A percentile compares a stretch with the other conserved stretches of the same genome.
Conservation (phyloP, 2,113 vertebrate species). For the Corythoichthys haematopterus region DNA sequence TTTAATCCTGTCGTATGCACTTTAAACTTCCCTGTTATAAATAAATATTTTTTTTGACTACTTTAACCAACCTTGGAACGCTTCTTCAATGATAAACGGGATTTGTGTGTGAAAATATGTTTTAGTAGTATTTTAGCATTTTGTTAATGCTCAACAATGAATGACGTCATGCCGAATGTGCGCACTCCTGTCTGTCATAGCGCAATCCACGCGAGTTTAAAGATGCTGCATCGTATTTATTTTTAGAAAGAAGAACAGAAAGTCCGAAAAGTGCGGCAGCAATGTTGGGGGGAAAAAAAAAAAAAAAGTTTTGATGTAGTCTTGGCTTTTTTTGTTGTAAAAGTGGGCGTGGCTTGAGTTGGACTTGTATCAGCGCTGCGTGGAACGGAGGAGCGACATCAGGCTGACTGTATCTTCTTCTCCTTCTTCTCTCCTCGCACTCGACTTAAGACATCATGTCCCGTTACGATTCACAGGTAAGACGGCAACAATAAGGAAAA, state of each 20-base stretch:
- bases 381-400: slow-evolving; percentile 45
- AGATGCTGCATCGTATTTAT: not conserved
- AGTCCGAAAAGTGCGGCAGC: not conserved
- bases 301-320: not conserved
- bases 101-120: too few relatives aligned
- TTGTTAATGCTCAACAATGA: too few relatives aligned
- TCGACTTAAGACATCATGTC: slow-evolving; percentile 49
- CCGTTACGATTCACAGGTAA: slow-evolving; percentile 57
- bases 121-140: too few relatives aligned
- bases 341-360: slow-evolving; percentile 79
- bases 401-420: slow-evolving; percentile 36
- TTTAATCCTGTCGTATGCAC: too few relatives aligned
- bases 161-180: not conserved
- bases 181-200: not conserved
- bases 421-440: slow-evolving; percentile 43
- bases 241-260: not conserved
- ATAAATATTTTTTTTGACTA: too few relatives aligned
- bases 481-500: slow-evolving; percentile 2
- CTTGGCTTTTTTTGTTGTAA: not conserved
- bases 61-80: too few relatives aligned
- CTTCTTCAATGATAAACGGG: too few relatives aligned
- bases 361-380: slow-evolving; percentile 63
- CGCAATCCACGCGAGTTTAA: not conserved
- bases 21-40: too few relatives aligned
- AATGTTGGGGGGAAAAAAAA: not conserved